Conservation (phyloP, 1,140 invertebrate genomes). For the Drosophila quadrilineata region DNA sequence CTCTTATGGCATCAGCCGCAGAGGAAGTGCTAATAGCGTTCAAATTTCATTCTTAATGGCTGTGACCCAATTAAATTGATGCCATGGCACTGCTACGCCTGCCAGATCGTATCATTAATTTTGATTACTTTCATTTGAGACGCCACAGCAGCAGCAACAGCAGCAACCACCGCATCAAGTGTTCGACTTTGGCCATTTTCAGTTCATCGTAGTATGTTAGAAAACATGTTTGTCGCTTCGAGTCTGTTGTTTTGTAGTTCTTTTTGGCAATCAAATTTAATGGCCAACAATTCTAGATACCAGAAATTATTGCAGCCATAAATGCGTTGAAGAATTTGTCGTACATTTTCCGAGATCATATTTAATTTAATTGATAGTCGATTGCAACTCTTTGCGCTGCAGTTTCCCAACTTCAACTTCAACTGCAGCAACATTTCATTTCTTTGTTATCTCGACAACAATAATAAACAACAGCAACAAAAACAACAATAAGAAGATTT, state of each 20-base stretch:
- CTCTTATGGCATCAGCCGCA: conserved; percentile 28
- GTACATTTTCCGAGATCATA: background rate
- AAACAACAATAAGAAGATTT: conserved; percentile 13
- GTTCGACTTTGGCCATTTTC: conserved; percentile 23
- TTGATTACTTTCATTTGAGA: conserved; percentile 77
- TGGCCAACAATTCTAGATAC: conserved; percentile 1
- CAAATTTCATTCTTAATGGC: conserved; percentile 74
- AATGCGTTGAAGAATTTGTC: no score
- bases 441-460: conserved; percentile 38
- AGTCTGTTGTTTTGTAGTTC: conserved; percentile 59
- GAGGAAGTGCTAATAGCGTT: conserved; percentile 78
- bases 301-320: conserved; percentile 8
- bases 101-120: conserved; percentile 57
- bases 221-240: conserved; percentile 55
- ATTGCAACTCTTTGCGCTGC: no score
- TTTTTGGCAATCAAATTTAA: conserved; percentile 61
- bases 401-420: no score
- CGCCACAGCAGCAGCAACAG: conserved; percentile 17
- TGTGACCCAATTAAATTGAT: conserved; percentile 68
- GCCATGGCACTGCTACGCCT: conserved; percentile 44
- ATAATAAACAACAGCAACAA: conserved; percentile 42
- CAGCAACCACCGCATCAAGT: background rate
- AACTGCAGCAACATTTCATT: no score
- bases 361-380: no score
- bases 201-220: no score